Base-by-base conservation (phyloP, 2,888 invertebrate genomes). In the Drosophila infuscata region DNA sequence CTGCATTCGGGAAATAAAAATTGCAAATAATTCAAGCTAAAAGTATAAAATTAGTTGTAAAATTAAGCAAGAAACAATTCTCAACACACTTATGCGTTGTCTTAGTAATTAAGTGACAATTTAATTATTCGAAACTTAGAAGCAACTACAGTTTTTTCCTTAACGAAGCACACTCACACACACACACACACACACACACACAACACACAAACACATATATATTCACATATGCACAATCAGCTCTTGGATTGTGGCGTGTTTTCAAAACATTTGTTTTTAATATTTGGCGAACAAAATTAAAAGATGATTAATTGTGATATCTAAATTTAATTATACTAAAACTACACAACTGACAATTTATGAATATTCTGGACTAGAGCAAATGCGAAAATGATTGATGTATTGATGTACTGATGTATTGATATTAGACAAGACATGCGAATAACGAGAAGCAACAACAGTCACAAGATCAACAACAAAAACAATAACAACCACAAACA, bases 221-320 rank as follows among this genome's bases (percentile, higher is more conserved):
- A 52, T 15, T 51, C 59, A 41, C 25, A 54, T 9, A 59, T 9
- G 29, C 51, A 63, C 54, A 60, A 36, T 38, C 43, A 25, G 17
- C 41, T 61, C 32, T 25, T 17, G n/a, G 53, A 53, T 32, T 41
- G 41, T 41, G 41, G 32, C 25, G 32, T 64, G 33, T 25, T 33
- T 29, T 46, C 33, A 43, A 36, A 38, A 48, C 49, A 61, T 77
- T 74, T 60, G 61, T 71, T 75, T 74, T 15, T 72, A 64, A 70
- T 64, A 51, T 68, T 79, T 79, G 73, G 76, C 68, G 76, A 73
- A 60, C 66, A 71, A 81, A 76, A 81, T 75, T 81, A 69, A 79
- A 76, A 78, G 72, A 84, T 86, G 81, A 82, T 83, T 84, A 82
- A 84, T 83, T 84, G 84, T 84, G 84, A 84, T 84, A 84, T 84